A percentile compares a stretch with the other conserved stretches of the same genome.
phyloP scores from a whole-genome alignment of 2,113 vertebrate genomes.

The Ictalurus punctatus region DNA sequence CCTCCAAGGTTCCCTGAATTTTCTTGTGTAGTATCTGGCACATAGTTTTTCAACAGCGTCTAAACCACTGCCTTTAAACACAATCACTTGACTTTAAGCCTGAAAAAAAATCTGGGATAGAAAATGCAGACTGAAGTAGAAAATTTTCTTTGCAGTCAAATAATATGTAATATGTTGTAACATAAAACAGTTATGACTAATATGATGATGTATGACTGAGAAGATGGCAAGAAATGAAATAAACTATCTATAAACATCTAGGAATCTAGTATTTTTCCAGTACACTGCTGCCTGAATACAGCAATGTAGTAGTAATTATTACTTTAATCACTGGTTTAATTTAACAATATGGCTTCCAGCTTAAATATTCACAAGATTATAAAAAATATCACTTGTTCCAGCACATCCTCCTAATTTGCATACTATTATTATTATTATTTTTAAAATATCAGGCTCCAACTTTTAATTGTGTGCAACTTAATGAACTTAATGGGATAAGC shows the following conservation, averaged over 20 bases:
- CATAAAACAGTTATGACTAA: no score
- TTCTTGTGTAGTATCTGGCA: not conserved
- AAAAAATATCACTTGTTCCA: not conserved
- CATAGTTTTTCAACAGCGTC: not conserved
- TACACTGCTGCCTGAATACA: not conserved
- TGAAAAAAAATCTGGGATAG: no score
- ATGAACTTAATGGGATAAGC: not conserved
- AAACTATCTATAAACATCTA: no score
- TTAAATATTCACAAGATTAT: not conserved
- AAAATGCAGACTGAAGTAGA: no score
- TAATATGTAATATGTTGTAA: no score
- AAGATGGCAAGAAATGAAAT: no score
- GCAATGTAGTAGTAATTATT: not conserved
- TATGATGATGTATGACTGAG: no score
- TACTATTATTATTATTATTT: not conserved
- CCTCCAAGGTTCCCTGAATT: not conserved
- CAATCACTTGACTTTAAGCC: no score
- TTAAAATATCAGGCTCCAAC: not conserved
- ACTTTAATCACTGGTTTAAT: not conserved
- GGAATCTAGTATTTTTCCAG: no score
- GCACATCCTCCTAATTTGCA: not conserved
- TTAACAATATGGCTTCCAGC: not conserved
- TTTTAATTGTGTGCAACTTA: not conserved
- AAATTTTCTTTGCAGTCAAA: no score
- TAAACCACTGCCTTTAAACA: no score